Evolutionary conservation across 2,888 invertebrate genomes (phyloP).

Genomic region (Auanema freiburgensis): DNA sequence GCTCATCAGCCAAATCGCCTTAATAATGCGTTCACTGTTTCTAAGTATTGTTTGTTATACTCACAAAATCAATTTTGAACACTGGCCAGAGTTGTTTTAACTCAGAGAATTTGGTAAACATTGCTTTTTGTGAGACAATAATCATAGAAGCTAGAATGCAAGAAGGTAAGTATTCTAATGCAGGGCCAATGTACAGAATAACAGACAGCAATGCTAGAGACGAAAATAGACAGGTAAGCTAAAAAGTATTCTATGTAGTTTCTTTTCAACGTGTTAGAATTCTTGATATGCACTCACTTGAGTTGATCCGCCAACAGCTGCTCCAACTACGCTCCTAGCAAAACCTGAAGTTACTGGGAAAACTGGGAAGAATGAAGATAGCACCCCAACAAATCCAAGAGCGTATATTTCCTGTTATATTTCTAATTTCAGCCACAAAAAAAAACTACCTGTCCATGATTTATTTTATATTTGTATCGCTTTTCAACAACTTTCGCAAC

Average conservation of each 20-base stretch:
- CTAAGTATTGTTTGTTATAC: constrained; percentile 15
- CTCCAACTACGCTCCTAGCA: constrained; percentile 59
- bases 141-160: constrained; percentile 59
- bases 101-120: constrained; percentile 54
- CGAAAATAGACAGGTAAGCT: constrained; percentile 59
- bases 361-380: constrained; percentile 61
- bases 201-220: constrained; percentile 56
- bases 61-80: constrained; percentile 61
- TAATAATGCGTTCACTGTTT: background rate
- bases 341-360: constrained; percentile 63
- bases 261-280: too few relatives aligned
- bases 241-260: background rate
- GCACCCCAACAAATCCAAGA: constrained; percentile 61
- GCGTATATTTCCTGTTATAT: constrained; percentile 55
- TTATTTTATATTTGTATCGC: constrained; percentile 59
- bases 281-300: constrained; percentile 33
- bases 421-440: background rate
- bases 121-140: constrained; percentile 54
- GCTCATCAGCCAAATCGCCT: constrained; percentile 59
- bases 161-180: constrained; percentile 59
- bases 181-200: constrained; percentile 59
- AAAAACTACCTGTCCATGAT: constrained; percentile 52
- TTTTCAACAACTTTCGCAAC: constrained; percentile 62
- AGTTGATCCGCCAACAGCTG: constrained; percentile 58
- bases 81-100: constrained; percentile 58